Conservation (phyloP, 2,797 vertebrate species). For the Atherinosoma microstoma region DNA sequence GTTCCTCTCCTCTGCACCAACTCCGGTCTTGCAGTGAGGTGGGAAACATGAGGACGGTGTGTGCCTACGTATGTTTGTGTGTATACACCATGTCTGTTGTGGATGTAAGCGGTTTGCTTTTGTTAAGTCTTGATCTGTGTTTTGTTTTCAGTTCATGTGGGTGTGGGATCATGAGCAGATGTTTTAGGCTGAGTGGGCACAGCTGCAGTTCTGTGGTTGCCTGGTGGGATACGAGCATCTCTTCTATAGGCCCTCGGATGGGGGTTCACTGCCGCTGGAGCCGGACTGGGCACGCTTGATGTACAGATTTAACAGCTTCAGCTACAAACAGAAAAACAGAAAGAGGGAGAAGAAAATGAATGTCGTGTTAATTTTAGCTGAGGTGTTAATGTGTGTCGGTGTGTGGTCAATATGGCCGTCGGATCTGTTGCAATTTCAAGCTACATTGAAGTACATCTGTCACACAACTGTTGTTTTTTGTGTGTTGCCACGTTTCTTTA, state of each 20-base stretch:
- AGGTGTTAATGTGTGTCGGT: background rate
- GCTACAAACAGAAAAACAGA: conserved; percentile 77
- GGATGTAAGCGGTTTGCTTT: conserved; percentile 56
- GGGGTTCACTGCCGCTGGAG: conserved; percentile 87
- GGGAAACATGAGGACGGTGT: conserved; percentile 45
- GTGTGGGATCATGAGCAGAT: conserved; percentile 60
- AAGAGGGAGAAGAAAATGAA: background rate
- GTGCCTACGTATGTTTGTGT: conserved; percentile 36
- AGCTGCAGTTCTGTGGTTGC: conserved; percentile 78
- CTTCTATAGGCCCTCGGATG: conserved; percentile 87
- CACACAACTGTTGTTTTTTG: background rate
- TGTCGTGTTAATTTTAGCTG: too few species aligned
- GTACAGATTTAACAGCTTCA: conserved; percentile 97
- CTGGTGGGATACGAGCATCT: conserved; percentile 59
- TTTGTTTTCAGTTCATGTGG: conserved; percentile 59
- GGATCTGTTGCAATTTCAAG: too few species aligned
- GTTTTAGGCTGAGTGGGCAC: conserved; percentile 60
- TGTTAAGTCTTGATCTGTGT: conserved; percentile 50
- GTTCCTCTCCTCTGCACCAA: conserved; percentile 47
- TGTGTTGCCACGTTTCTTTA: background rate
- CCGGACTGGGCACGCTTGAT: conserved; percentile 97
- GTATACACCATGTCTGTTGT: conserved; percentile 37
- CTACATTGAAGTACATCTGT: background rate
- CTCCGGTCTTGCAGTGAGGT: conserved; percentile 49
- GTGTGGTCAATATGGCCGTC: background rate